phyloP scores from a whole-genome alignment of 2,113 vertebrate species.

The Columbina picui region DNA sequence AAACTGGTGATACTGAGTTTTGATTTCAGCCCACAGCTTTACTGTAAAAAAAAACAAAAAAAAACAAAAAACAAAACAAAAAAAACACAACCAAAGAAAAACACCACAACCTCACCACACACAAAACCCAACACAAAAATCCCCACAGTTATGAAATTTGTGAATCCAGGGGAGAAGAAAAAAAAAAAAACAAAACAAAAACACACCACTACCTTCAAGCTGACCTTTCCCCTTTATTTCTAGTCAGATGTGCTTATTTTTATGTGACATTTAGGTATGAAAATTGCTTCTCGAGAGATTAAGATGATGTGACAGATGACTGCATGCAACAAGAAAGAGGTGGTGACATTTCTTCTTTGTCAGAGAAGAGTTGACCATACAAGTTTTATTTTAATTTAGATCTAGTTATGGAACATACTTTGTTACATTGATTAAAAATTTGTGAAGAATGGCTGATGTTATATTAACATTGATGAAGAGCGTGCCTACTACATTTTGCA shows the following conservation, averaged over 20 bases:
- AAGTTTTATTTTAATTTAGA: not conserved
- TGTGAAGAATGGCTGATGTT: conserved; percentile 14
- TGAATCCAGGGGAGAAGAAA: not conserved
- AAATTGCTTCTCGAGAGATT: not conserved
- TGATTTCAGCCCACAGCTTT: not conserved
- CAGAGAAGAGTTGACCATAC: not conserved
- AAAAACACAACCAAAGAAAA: too few species aligned
- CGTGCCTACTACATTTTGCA: conserved; percentile 54
- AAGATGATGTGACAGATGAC: not conserved
- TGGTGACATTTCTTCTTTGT: not conserved
- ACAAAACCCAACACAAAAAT: too few species aligned
- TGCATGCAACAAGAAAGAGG: not conserved
- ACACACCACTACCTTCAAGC: not conserved
- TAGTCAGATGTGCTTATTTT: not conserved
- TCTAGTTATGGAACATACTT: not conserved
- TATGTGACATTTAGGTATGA: conserved; percentile 11
- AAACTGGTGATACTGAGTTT: not conserved
- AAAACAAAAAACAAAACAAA: too few species aligned
- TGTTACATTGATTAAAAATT: conserved; percentile 41
- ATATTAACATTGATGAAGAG: conserved; percentile 60
- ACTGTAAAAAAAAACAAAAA: not conserved
- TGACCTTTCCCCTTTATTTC: not conserved
- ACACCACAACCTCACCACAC: too few species aligned
- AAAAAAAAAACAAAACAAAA: not conserved
- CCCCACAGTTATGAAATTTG: not conserved